Conservation (phyloP, 2,113 vertebrate species). For the Potamarius usumacintae region DNA sequence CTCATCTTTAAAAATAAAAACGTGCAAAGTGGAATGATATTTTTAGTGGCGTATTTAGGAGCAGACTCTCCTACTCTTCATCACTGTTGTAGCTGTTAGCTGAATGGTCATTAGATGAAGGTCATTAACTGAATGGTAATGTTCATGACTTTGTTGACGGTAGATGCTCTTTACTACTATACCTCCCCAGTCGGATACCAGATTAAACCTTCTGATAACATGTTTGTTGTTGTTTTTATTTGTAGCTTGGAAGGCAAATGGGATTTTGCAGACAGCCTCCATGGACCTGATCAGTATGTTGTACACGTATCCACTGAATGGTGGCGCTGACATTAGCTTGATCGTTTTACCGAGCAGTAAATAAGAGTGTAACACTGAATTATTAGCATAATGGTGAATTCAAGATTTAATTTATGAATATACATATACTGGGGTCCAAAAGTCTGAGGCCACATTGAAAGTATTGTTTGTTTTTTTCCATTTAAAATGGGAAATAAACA, state of each 20-base stretch:
- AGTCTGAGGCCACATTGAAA: neutral
- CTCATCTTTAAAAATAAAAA: neutral
- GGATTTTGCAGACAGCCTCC: neutral
- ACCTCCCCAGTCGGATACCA: neutral
- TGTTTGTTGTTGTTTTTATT: neutral
- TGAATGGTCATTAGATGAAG: neutral
- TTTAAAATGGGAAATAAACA: neutral
- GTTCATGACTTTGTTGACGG: neutral
- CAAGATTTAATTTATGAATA: too few species aligned
- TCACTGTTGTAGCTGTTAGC: neutral
- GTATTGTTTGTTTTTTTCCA: neutral
- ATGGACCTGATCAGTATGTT: neutral
- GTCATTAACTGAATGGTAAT: conserved; percentile 1
- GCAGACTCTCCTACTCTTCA: neutral
- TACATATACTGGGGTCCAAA: neutral
- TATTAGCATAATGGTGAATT: neutral
- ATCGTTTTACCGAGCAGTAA: neutral
- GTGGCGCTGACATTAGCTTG: neutral
- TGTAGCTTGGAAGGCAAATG: neutral
- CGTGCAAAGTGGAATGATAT: neutral
- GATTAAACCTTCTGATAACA: neutral
- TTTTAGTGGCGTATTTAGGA: neutral
- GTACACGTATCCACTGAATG: neutral
- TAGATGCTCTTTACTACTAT: neutral
- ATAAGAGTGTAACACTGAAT: neutral